Base-by-base conservation (phyloP, 2,113 vertebrate species). In the Phylloscopus whistleri region DNA sequence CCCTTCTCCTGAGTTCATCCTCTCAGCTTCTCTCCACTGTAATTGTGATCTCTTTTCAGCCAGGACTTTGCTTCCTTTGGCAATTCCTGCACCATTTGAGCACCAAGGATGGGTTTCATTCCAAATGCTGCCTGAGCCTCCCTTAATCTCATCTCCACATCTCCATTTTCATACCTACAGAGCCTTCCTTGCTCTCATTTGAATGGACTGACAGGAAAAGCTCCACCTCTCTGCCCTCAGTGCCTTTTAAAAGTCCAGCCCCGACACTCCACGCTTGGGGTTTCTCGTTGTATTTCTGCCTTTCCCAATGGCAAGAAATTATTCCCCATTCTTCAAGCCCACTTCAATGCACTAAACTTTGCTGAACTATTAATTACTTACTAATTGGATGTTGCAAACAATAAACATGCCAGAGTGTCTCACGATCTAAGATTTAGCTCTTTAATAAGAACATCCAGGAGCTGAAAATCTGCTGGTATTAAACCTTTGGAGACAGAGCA, bases 381-480 rank as follows among this genome's bases (percentile, higher is more conserved):
- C 92, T 95, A 96, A 96, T 94, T 96, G 81, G 53, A 51, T 66
- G 41, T 49, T 93, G 64, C 74, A 69, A 83, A 77, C 89, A 90
- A 90, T 95, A 95, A 96, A 95, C 51, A 95, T 85, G 94, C 63
- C 90, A 88, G 23, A 55, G 51, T 37, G 62, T 77, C 63, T 85
- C 67, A 66, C 3, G 0, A 66, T 27, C 70, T 60, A 80, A 94
- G 95, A 97, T 96, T 94, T 94, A 97, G 84, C 27, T 94, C 52
- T 94, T 95, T 95, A 97, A 95, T 96, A 95, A 95, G 81, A 39
- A 73, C 58, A 73, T 91, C 63, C 87, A 87, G 62, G 67, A 95
- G 74, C 60, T 31, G 63, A 75, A 87, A 83, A 51, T 82, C 49
- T 66, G 67, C 43, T 93, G 59, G 51, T 87, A 63, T 83, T 87